A percentile compares a stretch with the other conserved stretches of the same genome.
phyloP scores from a whole-genome alignment of 2,797 vertebrate genomes.

The Lemur catta region DNA sequence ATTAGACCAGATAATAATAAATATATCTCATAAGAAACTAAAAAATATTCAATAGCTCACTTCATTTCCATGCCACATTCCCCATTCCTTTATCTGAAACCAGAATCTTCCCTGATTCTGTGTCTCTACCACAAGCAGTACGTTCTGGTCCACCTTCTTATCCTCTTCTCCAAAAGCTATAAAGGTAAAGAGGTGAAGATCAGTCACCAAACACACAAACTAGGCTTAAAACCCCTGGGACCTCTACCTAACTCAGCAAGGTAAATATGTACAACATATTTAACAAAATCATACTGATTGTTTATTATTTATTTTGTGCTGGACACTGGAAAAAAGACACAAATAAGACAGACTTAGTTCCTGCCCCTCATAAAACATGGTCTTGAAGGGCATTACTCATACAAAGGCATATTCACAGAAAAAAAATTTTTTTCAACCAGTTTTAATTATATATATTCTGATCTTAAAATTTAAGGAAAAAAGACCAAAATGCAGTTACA shows the following conservation, averaged over 20 bases:
- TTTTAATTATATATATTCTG: neutral
- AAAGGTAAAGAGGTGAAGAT: neutral
- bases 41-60: neutral
- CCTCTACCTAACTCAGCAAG: neutral
- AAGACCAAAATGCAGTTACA: neutral
- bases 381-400: neutral
- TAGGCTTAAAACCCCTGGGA: slow-evolving; percentile 11
- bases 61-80: slow-evolving; percentile 41
- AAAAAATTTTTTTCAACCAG: neutral
- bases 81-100: slow-evolving; percentile 53
- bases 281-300: neutral
- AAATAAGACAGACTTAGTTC: neutral
- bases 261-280: neutral
- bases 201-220: slow-evolving; percentile 11
- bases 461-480: neutral
- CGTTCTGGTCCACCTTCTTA: slow-evolving; percentile 22
- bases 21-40: neutral
- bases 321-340: neutral
- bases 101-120: slow-evolving; percentile 25
- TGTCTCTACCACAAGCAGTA: slow-evolving; percentile 6
- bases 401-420: neutral
- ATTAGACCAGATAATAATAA: slow-evolving; percentile 24
- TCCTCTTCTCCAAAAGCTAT: slow-evolving; percentile 6
- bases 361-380: neutral
- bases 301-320: neutral